Evolutionary conservation across 2,888 invertebrate genomes (phyloP).

Genomic region (Tortrix viridana): DNA sequence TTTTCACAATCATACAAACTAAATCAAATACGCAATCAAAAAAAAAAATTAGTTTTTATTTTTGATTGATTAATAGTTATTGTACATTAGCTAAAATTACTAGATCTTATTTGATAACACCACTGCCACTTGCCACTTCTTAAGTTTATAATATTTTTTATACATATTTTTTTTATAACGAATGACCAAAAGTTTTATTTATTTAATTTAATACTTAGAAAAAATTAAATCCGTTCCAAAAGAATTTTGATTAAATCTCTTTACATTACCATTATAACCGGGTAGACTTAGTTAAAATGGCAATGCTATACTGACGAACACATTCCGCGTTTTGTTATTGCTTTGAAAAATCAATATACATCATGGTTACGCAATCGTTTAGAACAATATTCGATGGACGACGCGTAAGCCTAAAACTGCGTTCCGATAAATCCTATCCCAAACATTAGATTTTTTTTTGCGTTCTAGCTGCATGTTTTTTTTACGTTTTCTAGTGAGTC

Average conservation of each 20-base stretch:
- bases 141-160: too few species aligned
- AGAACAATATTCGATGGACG: not conserved
- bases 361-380: conserved; percentile 25
- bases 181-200: too few species aligned
- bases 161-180: too few species aligned
- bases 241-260: conserved; percentile 1
- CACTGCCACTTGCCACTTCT: too few species aligned
- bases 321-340: conserved; percentile 52
- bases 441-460: not conserved
- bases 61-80: too few species aligned
- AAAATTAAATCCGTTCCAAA: not conserved
- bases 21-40: too few species aligned
- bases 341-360: conserved; percentile 27
- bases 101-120: too few species aligned
- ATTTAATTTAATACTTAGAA: not conserved
- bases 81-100: too few species aligned
- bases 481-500: too few species aligned
- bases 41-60: too few species aligned
- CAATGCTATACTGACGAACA: conserved; percentile 58
- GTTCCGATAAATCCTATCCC: conserved; percentile 6
- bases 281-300: conserved; percentile 36
- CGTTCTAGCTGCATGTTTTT: not conserved
- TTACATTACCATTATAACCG: conserved; percentile 5
- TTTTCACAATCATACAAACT: not conserved
- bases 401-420: conserved; percentile 14